Conservation (phyloP, 2,888 invertebrate species). For the Protonemura montana region DNA sequence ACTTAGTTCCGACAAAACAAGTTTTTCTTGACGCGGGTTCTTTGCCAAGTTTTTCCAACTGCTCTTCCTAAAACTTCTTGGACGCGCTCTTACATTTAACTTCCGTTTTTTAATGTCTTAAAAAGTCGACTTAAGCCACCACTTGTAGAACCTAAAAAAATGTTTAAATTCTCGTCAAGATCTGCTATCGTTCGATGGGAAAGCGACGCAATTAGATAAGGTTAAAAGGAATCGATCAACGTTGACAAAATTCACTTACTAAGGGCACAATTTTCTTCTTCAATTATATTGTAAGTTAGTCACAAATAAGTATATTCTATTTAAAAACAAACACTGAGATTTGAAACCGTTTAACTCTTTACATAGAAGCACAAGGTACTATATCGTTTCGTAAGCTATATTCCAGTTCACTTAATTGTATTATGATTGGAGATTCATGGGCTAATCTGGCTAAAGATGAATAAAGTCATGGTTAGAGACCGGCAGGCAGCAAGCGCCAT, state of each 20-base stretch:
- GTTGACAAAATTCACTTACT: background rate
- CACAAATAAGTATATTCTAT: background rate
- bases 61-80: slow-evolving; percentile 35
- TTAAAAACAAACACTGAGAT: too few relatives aligned
- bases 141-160: slow-evolving; percentile 37
- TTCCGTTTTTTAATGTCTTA: slow-evolving; percentile 37
- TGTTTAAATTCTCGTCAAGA: background rate
- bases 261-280: background rate
- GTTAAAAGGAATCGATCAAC: background rate
- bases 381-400: too few relatives aligned
- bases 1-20: slow-evolving; percentile 39
- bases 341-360: too few relatives aligned
- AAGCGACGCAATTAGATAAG: background rate
- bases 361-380: too few relatives aligned
- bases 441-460: too few relatives aligned
- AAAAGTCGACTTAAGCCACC: slow-evolving; percentile 37
- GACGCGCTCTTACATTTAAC: slow-evolving; percentile 30
- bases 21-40: slow-evolving; percentile 31
- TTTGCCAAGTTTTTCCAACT: slow-evolving; percentile 31
- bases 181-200: background rate
- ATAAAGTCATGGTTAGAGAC: too few relatives aligned
- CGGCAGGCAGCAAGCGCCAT: too few relatives aligned
- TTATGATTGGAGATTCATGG: too few relatives aligned
- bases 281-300: background rate
- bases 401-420: too few relatives aligned